Evolutionary conservation across 1,140 invertebrate genomes (phyloP).

Genomic region (Caenorhabditis latens): DNA sequence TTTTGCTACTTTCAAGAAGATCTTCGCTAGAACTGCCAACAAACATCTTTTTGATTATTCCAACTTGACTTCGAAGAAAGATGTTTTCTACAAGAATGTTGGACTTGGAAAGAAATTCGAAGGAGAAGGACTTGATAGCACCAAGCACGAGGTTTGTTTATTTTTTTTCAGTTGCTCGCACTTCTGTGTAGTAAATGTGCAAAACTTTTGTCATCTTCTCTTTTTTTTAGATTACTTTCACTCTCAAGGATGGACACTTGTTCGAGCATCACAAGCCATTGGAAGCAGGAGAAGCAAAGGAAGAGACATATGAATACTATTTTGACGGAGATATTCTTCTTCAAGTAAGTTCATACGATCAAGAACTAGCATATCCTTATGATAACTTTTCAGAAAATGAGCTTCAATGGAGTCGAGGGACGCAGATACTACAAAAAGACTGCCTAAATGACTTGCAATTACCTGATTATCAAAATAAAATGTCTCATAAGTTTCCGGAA

Average conservation of each 20-base stretch:
- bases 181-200: background rate
- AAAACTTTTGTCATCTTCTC: background rate
- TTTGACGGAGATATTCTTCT: conserved; percentile 65
- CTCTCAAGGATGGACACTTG: conserved; percentile 60
- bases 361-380: too few species aligned
- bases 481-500: too few species aligned
- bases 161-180: background rate
- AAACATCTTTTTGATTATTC: conserved; percentile 64
- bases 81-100: conserved; percentile 69
- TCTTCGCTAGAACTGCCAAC: conserved; percentile 60
- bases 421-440: conserved; percentile 66
- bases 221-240: conserved; percentile 71
- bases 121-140: conserved; percentile 72
- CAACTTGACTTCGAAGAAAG: conserved; percentile 72
- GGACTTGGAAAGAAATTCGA: conserved; percentile 67
- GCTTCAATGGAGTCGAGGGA: conserved; percentile 63
- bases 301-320: conserved; percentile 67
- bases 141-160: conserved; percentile 67
- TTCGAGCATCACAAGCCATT: conserved; percentile 63
- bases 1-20: conserved; percentile 73
- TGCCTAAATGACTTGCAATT: background rate
- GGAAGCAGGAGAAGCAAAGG: conserved; percentile 62
- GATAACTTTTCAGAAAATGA: conserved; percentile 62
- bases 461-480: too few species aligned
- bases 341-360: conserved; percentile 11